Conservation (phyloP, 1,140 invertebrate genomes). For the Sesamia nonagrioides region DNA sequence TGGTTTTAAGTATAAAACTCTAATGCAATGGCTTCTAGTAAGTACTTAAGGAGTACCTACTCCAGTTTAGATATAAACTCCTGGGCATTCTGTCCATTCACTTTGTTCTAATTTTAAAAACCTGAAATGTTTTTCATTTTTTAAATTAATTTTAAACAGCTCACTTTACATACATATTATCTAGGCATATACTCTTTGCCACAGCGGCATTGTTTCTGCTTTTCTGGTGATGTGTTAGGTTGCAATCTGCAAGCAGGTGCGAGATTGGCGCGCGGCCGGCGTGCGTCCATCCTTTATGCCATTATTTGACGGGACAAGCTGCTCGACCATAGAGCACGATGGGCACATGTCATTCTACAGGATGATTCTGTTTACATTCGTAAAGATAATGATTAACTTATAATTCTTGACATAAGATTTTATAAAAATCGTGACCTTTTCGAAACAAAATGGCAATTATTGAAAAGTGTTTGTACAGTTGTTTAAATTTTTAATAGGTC, state of each 20-base stretch:
- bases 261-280: constrained; percentile 61
- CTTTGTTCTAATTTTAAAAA: too few relatives aligned
- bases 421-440: neutral
- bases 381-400: neutral
- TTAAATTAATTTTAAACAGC: too few relatives aligned
- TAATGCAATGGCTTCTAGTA: too few relatives aligned
- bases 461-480: too few relatives aligned
- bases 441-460: neutral
- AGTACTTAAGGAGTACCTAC: too few relatives aligned
- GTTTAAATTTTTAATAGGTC: neutral
- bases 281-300: constrained; percentile 79
- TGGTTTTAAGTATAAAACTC: neutral
- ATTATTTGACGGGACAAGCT: constrained; percentile 71
- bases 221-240: neutral
- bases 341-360: constrained; percentile 70
- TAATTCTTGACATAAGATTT: too few relatives aligned
- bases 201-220: too few relatives aligned
- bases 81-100: too few relatives aligned
- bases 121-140: too few relatives aligned
- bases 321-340: constrained; percentile 62
- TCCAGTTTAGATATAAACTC: too few relatives aligned
- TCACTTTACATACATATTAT: too few relatives aligned
- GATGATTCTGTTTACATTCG: constrained; percentile 32
- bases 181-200: too few relatives aligned
- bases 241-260: constrained; percentile 68